These are phyloP conservation scores for Cecropterus lyciades DNA, from an alignment of 1,140 invertebrate species.

Conservation along the genomic window DNA sequence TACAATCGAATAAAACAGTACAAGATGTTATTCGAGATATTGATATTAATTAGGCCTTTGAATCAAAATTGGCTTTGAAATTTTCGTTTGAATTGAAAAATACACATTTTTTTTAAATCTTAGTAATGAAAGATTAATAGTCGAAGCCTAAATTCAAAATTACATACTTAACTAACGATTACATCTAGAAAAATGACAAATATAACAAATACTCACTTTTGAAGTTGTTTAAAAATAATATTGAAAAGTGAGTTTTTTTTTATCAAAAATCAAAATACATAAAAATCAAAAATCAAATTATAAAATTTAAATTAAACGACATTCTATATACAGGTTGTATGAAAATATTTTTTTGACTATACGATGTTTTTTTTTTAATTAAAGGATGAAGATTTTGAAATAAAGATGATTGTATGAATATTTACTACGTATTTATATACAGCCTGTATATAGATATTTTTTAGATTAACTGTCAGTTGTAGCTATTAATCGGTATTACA, in stretches of 20 bases:
- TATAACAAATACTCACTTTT: conserved; percentile 17
- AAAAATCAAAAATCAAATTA: background rate
- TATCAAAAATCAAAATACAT: conserved; percentile 11
- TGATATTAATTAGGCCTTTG: conserved; percentile 22
- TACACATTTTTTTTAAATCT: too few species aligned
- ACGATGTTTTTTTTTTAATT: too few species aligned
- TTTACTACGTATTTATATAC: too few species aligned
- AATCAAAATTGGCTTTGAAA: conserved; percentile 3
- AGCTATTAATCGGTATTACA: too few species aligned
- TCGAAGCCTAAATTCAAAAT: conserved; percentile 13
- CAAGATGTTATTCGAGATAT: conserved; percentile 11
- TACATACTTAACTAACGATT: conserved; percentile 1
- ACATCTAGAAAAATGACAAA: background rate
- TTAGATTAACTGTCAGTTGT: too few species aligned
- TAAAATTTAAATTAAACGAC: background rate
- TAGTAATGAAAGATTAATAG: conserved; percentile 16
- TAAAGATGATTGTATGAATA: too few species aligned
- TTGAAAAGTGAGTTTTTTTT: conserved; percentile 18
- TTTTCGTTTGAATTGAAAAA: conserved; percentile 9
- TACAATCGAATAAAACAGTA: conserved; percentile 16
- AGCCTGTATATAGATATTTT: too few species aligned
- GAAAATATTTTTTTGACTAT: too few species aligned
- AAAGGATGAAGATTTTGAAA: too few species aligned
- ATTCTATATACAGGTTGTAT: conserved; percentile 11
- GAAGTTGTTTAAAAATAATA: conserved; percentile 27